Conservation (phyloP, 2,113 vertebrate species). For the Erythrocercus mccallii region DNA sequence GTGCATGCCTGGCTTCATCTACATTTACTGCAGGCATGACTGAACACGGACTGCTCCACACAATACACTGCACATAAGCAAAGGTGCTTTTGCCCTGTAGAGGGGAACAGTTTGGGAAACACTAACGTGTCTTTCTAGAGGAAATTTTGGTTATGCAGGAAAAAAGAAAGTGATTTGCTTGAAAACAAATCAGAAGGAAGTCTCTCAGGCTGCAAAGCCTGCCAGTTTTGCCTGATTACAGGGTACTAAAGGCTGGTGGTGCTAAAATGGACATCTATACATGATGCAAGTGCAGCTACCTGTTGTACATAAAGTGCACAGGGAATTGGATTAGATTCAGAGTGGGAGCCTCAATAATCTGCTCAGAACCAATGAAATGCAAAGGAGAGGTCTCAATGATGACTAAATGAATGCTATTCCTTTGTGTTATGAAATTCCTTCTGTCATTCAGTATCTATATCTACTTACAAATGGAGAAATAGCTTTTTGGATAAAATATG, state of each 20-base stretch:
- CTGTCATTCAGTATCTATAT: neutral
- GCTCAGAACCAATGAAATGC: neutral
- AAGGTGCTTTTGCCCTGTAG: neutral
- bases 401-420: neutral
- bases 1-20: neutral
- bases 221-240: neutral
- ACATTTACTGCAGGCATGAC: neutral
- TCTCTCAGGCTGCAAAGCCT: neutral
- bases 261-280: neutral
- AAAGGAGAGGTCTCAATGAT: neutral
- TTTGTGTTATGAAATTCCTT: neutral
- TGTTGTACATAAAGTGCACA: accelerated
- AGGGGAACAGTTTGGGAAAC: neutral
- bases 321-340: neutral
- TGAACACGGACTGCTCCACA: neutral
- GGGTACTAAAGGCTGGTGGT: neutral
- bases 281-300: accelerated
- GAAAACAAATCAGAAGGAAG: neutral
- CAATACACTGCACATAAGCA: neutral
- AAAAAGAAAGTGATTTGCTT: neutral
- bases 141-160: neutral
- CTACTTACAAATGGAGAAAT: neutral
- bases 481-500: neutral
- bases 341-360: neutral
- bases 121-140: accelerated